Evolutionary conservation across 2,113 vertebrate genomes (phyloP).

Genomic region (Neolamprologus modestus): DNA sequence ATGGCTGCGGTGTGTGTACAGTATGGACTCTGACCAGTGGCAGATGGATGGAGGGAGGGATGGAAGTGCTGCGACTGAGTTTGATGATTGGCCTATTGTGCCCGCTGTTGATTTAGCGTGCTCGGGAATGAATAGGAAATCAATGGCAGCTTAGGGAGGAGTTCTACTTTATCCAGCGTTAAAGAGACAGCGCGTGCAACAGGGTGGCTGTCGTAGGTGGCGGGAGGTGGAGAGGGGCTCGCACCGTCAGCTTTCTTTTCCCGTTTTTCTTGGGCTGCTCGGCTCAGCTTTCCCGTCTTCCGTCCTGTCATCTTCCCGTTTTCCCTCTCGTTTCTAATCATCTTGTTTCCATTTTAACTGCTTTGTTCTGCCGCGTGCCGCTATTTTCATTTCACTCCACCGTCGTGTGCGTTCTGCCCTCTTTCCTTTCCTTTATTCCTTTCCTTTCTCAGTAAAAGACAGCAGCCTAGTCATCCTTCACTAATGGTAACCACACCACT

Average conservation of each 20-base stretch:
- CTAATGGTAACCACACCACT: constrained; percentile 70
- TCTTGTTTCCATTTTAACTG: neutral
- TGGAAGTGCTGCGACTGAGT: constrained; percentile 20
- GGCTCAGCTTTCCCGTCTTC: neutral
- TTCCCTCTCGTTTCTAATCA: neutral
- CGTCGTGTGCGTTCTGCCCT: neutral
- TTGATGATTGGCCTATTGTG: constrained; percentile 76
- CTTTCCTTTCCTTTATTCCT: neutral
- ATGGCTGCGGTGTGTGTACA: constrained; percentile 52
- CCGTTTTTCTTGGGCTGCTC: neutral
- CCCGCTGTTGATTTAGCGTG: constrained; percentile 74
- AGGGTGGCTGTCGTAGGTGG: constrained; percentile 12
- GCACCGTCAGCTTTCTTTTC: neutral
- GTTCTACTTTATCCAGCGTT: constrained; percentile 36
- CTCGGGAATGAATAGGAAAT: constrained; percentile 76
- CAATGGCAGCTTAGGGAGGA: constrained; percentile 61
- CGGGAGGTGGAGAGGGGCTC: neutral
- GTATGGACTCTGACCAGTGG: constrained; percentile 49
- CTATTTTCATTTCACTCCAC: neutral
- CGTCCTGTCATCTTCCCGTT: neutral
- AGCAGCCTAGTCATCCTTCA: constrained; percentile 66
- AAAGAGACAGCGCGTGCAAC: constrained; percentile 53
- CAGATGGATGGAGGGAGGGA: constrained; percentile 57
- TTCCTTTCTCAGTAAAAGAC: constrained; percentile 31
- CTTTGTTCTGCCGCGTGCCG: neutral